phyloP scores from a whole-genome alignment of 2,797 vertebrate species.

The Oryzias sinensis region DNA sequence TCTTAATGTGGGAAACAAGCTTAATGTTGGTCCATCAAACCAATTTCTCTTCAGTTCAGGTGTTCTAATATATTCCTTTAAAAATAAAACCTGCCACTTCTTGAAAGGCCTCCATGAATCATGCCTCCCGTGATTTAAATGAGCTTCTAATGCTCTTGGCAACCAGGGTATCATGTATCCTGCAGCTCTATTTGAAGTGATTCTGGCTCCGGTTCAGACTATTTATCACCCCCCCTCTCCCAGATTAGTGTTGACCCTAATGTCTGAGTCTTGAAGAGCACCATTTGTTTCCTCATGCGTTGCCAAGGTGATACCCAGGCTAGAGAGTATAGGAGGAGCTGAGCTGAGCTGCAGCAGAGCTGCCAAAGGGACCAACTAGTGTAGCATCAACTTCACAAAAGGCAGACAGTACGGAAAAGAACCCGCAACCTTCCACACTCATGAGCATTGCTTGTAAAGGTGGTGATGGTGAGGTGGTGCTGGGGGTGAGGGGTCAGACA shows the following conservation, averaged over 20 bases:
- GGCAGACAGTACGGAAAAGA: constrained; percentile 8
- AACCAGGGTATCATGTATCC: constrained; percentile 42
- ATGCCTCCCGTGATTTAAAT: constrained; percentile 56
- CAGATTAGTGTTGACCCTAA: constrained; percentile 76
- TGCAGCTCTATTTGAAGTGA: constrained; percentile 68
- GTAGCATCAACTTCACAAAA: constrained; percentile 24
- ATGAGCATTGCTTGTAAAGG: too few relatives aligned
- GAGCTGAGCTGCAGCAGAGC: constrained; percentile 33
- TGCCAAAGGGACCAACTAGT: constrained; percentile 31
- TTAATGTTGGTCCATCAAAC: constrained; percentile 22
- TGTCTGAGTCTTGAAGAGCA: constrained; percentile 72
- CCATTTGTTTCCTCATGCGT: constrained; percentile 72
- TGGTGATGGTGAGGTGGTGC: too few relatives aligned
- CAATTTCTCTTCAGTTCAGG: constrained; percentile 8
- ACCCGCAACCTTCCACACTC: constrained; percentile 1
- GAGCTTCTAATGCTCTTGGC: constrained; percentile 50
- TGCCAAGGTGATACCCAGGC: constrained; percentile 76
- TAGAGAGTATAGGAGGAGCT: constrained; percentile 66
- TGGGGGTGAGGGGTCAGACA: too few relatives aligned
- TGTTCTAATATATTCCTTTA: constrained; percentile 13
- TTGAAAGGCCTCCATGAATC: constrained; percentile 61
- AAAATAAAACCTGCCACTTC: constrained; percentile 22
- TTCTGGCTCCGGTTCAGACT: constrained; percentile 68
- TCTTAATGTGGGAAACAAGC: constrained; percentile 15
- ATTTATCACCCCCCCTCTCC: constrained; percentile 71